Percentiles rank a stretch among this genome's conserved stretches.
phyloP scores from a whole-genome alignment of 2,113 vertebrate species.

The Ochotona princeps region DNA sequence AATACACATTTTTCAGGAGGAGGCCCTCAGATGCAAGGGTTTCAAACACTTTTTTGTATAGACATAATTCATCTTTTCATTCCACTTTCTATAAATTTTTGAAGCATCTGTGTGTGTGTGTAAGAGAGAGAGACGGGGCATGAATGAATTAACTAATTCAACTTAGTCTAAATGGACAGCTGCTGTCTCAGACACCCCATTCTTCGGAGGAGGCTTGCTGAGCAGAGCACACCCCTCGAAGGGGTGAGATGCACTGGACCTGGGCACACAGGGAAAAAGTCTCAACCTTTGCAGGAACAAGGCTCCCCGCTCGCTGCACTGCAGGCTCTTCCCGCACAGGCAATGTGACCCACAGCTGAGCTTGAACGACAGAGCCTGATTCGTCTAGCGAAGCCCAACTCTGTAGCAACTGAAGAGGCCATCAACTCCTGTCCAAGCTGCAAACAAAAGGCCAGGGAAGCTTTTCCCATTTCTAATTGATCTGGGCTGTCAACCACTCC shows the following conservation, averaged over 20 bases:
- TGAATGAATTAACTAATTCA: neutral
- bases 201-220: neutral
- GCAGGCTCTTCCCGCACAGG: neutral
- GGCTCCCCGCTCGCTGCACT: neutral
- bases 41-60: too few relatives aligned
- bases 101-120: too few relatives aligned
- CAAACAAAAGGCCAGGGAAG: slow-evolving; percentile 65
- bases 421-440: slow-evolving; percentile 37
- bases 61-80: too few relatives aligned
- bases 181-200: neutral
- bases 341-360: slow-evolving; percentile 6
- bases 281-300: neutral
- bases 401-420: slow-evolving; percentile 66
- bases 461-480: slow-evolving; percentile 60
- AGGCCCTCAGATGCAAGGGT: too few relatives aligned
- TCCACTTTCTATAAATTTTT: too few relatives aligned
- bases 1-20: too few relatives aligned
- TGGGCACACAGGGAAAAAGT: neutral
- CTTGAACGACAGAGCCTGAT: neutral
- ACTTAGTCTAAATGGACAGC: neutral
- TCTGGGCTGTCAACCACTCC: slow-evolving; percentile 56
- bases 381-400: slow-evolving; percentile 27
- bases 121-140: neutral
- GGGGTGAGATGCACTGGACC: neutral
- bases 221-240: neutral